These are phyloP conservation scores for Leptestheria dahalacensis DNA, from an alignment of 1,140 invertebrate species.

Conservation along the genomic window DNA sequence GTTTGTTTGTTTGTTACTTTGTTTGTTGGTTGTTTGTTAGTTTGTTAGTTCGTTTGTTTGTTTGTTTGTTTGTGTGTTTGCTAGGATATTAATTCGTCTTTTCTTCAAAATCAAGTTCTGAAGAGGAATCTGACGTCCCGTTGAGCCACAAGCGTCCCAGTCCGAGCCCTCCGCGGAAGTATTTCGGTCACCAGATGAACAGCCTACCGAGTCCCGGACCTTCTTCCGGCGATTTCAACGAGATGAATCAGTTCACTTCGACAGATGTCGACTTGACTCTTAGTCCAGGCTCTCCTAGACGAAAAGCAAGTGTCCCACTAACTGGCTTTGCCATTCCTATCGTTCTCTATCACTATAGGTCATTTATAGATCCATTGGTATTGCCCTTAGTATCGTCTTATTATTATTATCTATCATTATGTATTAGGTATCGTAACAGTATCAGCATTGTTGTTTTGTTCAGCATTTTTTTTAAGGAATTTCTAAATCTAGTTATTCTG, in stretches of 20 bases:
- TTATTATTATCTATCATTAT: background rate
- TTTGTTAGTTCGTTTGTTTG: too few species aligned
- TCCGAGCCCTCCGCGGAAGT: conserved; percentile 2
- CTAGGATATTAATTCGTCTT: background rate
- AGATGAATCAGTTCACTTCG: background rate
- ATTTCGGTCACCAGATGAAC: background rate
- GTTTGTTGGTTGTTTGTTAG: background rate
- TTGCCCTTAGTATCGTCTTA: too few species aligned
- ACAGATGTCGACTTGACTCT: conserved; percentile 7
- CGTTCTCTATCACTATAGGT: too few species aligned
- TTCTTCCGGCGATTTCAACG: background rate
- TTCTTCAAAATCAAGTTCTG: background rate
- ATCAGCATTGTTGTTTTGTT: too few species aligned
- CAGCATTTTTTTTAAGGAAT: too few species aligned
- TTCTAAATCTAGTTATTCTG: too few species aligned
- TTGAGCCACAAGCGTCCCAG: conserved; percentile 3
- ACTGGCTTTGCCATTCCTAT: too few species aligned
- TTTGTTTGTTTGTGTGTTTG: too few species aligned
- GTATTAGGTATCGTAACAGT: too few species aligned
- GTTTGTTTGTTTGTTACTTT: too few species aligned
- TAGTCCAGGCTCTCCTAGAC: conserved; percentile 11
- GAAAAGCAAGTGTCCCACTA: conserved; percentile 13
- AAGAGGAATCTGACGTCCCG: conserved; percentile 1
- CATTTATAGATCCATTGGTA: too few species aligned
- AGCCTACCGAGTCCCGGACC: background rate